Evolutionary conservation across 92 coral and sea anemone genomes (phyloP).

Genomic region (Chrysogorgia sp.): DNA sequence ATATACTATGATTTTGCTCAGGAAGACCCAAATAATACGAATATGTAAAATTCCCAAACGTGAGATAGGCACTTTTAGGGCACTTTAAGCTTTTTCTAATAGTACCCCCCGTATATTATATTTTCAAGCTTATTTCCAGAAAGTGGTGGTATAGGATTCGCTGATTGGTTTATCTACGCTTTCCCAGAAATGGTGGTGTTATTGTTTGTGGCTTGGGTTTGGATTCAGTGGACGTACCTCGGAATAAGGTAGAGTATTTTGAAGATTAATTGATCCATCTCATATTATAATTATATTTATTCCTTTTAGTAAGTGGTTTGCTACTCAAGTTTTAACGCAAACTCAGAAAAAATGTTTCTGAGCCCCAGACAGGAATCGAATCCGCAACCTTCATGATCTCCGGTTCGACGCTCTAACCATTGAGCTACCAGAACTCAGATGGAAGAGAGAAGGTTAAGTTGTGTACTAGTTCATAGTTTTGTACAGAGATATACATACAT

Average conservation of each 20-base stretch:
- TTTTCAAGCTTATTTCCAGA: slow-evolving; percentile 73
- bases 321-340: no score
- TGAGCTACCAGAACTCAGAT: no score
- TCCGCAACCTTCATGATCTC: no score
- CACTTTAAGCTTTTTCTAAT: neutral
- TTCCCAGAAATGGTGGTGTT: slow-evolving; percentile 94
- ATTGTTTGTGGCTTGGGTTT: slow-evolving; percentile 86
- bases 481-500: no score
- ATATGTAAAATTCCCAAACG: no score
- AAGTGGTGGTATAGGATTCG: slow-evolving; percentile 95
- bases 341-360: no score
- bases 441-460: neutral
- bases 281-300: neutral
- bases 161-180: slow-evolving; percentile 91
- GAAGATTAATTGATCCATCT: neutral
- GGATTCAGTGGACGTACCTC: slow-evolving; percentile 83
- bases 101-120: neutral
- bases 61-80: no score
- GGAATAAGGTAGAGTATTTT: slow-evolving; percentile 63
- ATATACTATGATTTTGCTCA: no score
- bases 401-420: no score
- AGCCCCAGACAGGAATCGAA: no score
- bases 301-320: neutral
- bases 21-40: no score
- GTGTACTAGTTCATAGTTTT: no score